A percentile compares a stretch with the other conserved stretches of the same genome.
These are phyloP conservation scores for Cuniculus paca DNA, from an alignment of 2,797 vertebrate genomes.

Conservation along the genomic window DNA sequence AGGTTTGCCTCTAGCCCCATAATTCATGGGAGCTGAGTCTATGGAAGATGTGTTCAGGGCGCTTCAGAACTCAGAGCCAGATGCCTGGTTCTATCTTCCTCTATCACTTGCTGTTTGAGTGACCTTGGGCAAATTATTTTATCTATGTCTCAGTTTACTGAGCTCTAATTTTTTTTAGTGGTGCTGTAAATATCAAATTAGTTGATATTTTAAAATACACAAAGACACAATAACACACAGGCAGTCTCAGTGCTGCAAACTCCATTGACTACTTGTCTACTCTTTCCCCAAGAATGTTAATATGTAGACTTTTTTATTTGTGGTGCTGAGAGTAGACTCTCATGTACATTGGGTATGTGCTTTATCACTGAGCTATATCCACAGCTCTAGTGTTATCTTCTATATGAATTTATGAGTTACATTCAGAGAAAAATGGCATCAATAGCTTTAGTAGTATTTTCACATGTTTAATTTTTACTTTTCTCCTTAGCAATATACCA, in stretches of 20 bases:
- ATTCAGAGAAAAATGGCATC: background rate
- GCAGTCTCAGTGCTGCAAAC: background rate
- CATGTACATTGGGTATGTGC: background rate
- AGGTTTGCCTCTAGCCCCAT: background rate
- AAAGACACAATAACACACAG: background rate
- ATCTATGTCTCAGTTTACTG: background rate
- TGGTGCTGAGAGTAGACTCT: background rate
- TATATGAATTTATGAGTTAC: background rate
- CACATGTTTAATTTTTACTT: background rate
- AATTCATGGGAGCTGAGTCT: background rate
- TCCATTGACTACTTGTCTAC: background rate
- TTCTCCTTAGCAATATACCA: background rate
- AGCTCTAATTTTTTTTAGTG: background rate
- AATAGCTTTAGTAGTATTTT: background rate
- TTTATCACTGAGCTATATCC: background rate
- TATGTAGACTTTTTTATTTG: background rate
- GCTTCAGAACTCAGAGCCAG: too few species aligned
- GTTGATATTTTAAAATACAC: background rate
- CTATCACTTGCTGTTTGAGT: background rate
- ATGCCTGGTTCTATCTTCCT: fast-evolving
- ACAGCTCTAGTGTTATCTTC: background rate
- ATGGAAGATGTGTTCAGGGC: background rate
- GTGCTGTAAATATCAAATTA: background rate
- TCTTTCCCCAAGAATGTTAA: background rate
- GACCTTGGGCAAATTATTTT: background rate